Percentiles rank a stretch among this genome's conserved stretches.
Evolutionary conservation across 1,140 invertebrate genomes (phyloP).

Genomic region (Aphaenogaster rudis): DNA sequence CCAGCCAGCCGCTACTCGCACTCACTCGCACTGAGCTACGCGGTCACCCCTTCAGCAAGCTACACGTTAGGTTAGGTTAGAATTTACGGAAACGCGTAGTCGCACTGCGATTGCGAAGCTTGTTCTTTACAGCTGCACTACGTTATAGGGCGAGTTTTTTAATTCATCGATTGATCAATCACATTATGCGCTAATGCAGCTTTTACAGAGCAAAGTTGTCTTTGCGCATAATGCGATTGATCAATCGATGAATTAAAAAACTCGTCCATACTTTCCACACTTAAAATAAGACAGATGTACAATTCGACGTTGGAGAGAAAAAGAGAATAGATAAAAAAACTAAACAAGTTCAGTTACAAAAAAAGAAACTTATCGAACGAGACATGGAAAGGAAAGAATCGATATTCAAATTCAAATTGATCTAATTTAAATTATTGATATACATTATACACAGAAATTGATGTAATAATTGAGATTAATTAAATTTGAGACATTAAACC

Average conservation of each 20-base stretch:
- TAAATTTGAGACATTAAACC: too few species aligned
- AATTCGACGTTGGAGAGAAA: neutral
- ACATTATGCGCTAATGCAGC: too few species aligned
- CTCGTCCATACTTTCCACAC: neutral
- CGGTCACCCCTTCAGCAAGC: neutral
- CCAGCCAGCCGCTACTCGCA: too few species aligned
- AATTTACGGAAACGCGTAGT: neutral
- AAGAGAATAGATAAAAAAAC: neutral
- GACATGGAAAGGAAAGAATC: neutral
- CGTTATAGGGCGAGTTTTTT: too few species aligned
- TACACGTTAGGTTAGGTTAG: neutral
- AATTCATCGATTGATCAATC: too few species aligned
- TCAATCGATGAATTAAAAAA: too few species aligned
- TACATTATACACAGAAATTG: neutral
- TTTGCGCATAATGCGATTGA: too few species aligned
- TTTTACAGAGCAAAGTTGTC: too few species aligned
- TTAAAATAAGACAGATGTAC: neutral
- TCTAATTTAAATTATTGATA: neutral
- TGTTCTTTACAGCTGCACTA: neutral
- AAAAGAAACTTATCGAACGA: neutral
- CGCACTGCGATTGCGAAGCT: neutral
- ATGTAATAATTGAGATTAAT: too few species aligned
- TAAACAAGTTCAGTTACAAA: neutral
- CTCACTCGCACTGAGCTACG: too few species aligned
- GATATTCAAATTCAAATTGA: neutral